Conservation (phyloP, 2,888 invertebrate species). For the Lamellibrachia satsuma region DNA sequence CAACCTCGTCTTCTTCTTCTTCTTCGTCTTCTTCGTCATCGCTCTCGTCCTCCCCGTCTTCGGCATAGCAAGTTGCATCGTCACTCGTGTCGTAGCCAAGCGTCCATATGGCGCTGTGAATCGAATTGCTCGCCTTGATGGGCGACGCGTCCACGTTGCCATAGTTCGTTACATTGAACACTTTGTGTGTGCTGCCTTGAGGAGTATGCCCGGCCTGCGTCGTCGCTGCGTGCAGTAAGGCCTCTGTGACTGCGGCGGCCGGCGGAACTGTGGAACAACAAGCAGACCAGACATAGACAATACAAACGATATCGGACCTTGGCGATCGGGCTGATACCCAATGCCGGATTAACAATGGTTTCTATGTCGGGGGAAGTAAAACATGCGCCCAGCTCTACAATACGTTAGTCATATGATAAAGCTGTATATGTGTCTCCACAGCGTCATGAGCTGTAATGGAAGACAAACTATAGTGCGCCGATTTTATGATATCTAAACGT, state of each 20-base stretch:
- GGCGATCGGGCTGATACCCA: too few species aligned
- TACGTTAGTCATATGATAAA: too few species aligned
- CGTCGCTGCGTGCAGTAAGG: background rate
- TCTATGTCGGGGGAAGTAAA: too few species aligned
- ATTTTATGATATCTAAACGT: too few species aligned
- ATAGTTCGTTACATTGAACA: background rate
- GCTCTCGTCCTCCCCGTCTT: background rate
- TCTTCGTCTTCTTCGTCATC: background rate
- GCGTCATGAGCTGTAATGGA: too few species aligned
- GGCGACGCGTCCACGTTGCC: background rate
- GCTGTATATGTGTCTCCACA: too few species aligned
- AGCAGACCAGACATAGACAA: background rate
- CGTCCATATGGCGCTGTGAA: background rate
- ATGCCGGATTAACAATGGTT: too few species aligned
- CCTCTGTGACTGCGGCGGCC: background rate
- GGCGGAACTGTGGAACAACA: background rate
- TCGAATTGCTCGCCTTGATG: background rate
- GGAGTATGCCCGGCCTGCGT: background rate
- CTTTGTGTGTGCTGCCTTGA: background rate
- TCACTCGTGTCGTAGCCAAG: background rate
- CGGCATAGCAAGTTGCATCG: background rate
- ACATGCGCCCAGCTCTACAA: too few species aligned
- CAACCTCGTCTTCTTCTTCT: background rate
- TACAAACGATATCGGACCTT: background rate
- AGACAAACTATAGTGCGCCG: too few species aligned